These are phyloP conservation scores for Pandemis cinnamomeana DNA, from an alignment of 2,888 invertebrate species.

Conservation along the genomic window DNA sequence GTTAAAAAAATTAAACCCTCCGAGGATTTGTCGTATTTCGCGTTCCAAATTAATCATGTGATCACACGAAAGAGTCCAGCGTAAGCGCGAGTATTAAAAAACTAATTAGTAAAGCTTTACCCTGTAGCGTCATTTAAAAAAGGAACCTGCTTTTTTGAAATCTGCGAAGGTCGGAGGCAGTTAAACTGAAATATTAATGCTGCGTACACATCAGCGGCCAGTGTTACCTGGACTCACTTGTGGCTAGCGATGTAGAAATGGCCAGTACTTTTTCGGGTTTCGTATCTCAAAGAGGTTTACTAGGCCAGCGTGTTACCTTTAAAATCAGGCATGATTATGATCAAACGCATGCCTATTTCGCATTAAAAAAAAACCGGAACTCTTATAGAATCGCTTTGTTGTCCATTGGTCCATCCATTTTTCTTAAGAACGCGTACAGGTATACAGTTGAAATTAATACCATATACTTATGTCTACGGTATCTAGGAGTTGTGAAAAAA, in stretches of 20 bases:
- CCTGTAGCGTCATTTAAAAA: not conserved
- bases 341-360: too few relatives aligned
- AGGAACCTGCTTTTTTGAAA: not conserved
- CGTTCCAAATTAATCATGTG: not conserved
- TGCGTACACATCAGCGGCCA: constrained; percentile 11
- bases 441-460: too few relatives aligned
- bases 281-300: not conserved
- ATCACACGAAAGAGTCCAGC: not conserved
- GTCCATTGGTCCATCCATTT: too few relatives aligned
- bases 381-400: too few relatives aligned
- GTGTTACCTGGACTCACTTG: not conserved
- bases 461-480: too few relatives aligned
- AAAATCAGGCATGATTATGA: too few relatives aligned
- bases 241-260: not conserved
- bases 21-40: not conserved
- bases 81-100: not conserved
- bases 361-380: too few relatives aligned
- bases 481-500: too few relatives aligned
- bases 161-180: not conserved
- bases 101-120: not conserved
- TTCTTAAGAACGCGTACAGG: too few relatives aligned
- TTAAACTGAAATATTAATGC: constrained; percentile 33
- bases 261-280: too few relatives aligned
- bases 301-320: too few relatives aligned
- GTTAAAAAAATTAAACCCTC: not conserved